These are phyloP conservation scores for Aplodontia rufa DNA, from an alignment of 2,113 vertebrate genomes.

Conservation along the genomic window DNA sequence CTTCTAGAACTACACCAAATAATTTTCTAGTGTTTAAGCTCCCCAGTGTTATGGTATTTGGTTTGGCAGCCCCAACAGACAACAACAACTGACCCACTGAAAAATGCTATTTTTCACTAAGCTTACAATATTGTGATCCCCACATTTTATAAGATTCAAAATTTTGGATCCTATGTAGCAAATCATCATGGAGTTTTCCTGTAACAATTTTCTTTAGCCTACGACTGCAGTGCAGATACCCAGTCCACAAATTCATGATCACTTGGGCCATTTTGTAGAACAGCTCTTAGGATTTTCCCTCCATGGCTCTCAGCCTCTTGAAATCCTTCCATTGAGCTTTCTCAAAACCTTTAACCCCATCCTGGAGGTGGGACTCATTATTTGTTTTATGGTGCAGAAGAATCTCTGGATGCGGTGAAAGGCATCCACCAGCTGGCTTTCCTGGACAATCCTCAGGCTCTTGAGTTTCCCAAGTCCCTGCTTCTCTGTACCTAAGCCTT, in stretches of 20 bases:
- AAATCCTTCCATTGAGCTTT: constrained; percentile 2
- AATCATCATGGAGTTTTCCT: not conserved
- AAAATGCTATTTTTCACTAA: not conserved
- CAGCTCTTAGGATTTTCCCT: not conserved
- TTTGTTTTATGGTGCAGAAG: not conserved
- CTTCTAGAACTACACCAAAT: not conserved
- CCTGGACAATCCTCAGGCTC: not conserved
- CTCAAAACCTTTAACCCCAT: not conserved
- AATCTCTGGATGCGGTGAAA: not conserved
- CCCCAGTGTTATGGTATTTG: not conserved
- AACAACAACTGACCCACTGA: not conserved
- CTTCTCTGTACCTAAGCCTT: not conserved
- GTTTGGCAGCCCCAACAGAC: not conserved
- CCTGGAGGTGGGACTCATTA: not conserved
- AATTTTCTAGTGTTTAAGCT: not conserved
- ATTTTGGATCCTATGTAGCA: not conserved
- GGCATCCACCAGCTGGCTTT: not conserved
- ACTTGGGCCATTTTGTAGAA: not conserved
- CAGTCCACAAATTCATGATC: not conserved
- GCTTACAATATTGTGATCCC: not conserved
- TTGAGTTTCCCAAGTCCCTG: not conserved
- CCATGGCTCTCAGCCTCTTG: not conserved
- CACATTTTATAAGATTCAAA: not conserved
- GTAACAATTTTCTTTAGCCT: not conserved
- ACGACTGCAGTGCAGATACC: not conserved